Evolutionary conservation across 2,888 invertebrate species (phyloP), one percentile per base, ranked within the genome.

Genomic region (Ormyrus rosae): DNA sequence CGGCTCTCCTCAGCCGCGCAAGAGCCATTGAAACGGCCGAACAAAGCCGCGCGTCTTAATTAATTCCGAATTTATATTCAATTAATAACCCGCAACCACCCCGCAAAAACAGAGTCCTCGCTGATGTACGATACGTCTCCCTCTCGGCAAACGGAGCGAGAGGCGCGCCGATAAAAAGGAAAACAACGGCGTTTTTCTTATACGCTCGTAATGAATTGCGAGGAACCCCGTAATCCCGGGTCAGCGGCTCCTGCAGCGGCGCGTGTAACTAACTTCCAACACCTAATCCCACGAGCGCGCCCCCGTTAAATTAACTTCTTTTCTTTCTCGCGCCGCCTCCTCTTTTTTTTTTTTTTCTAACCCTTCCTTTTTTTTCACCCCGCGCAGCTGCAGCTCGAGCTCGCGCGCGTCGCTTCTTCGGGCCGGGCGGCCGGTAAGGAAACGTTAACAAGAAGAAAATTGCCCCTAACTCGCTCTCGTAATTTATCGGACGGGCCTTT

Each of bases 241-340:
- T 48, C 0, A n/a, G 34, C 67, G 77, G 84, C 84, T 77, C 81
- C 81, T 60, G 64, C 73, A 77, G 73, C 82, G 81, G 79, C 60
- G 70, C 45, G 77, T 82, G 85, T 85, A 86, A 87, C 88, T 87
- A 88, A 86, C 87, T 87, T 84, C 81, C 82, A 84, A 84, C 85
- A 83, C 84, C 84, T 84, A 84, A 85, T 84, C 84, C 84, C 82
- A 74, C 71, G 34, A 34, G 74, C 73, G 9, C 83, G 82, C 78
- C 71, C 83, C 84, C 83, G 83, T 84, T 86, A 86, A 87, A 85
- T 85, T 83, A 85, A 86, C 84, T 85, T 85, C 83, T 86, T 85
- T 48, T 56, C 34, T 65, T 73, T 53, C 19, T 13, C 50, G 19
- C 45, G 0, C 8, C 11, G 5, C 2, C 8, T 6, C 19, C 53